A percentile compares a stretch with the other conserved stretches of the same genome.
Evolutionary conservation across 2,113 vertebrate species (phyloP).

Genomic region (Psittacula cyanocephala): DNA sequence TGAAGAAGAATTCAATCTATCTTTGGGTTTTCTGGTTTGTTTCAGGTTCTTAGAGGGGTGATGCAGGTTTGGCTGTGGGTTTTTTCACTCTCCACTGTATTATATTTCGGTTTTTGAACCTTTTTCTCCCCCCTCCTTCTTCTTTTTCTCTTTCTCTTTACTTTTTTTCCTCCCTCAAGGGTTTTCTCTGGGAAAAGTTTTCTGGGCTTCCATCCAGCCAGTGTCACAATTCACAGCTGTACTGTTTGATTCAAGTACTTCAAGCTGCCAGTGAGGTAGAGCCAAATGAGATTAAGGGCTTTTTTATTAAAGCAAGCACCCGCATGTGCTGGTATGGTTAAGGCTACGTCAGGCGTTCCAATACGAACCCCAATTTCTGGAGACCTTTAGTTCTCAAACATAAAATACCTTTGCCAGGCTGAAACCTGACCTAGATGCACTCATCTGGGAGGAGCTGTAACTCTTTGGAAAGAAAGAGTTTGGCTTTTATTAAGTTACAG

Average conservation of each 20-base stretch:
- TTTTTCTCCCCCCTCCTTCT: not conserved
- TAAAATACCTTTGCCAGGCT: slow-evolving; percentile 39
- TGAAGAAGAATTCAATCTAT: not conserved
- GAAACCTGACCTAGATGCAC: slow-evolving; percentile 34
- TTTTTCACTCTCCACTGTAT: not conserved
- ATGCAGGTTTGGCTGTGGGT: not conserved
- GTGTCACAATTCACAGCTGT: slow-evolving; percentile 68
- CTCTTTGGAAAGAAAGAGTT: slow-evolving; percentile 2
- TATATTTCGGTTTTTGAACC: slow-evolving; percentile 1
- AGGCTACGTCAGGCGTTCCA: not conserved
- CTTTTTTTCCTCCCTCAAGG: not conserved
- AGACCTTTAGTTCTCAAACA: not conserved
- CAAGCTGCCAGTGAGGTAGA: slow-evolving; percentile 63
- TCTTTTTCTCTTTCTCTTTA: not conserved
- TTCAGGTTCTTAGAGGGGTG: not conserved
- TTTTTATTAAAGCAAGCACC: slow-evolving; percentile 62
- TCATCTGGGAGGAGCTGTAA: slow-evolving; percentile 42
- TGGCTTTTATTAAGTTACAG: slow-evolving; percentile 42
- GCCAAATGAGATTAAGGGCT: slow-evolving; percentile 68
- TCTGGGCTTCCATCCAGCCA: slow-evolving; percentile 54
- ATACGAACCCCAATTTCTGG: not conserved
- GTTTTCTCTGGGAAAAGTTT: slow-evolving; percentile 69
- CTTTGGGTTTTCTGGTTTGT: not conserved
- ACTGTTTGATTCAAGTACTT: slow-evolving; percentile 65
- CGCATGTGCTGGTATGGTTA: not conserved